Evolutionary conservation across 64 coral and sea anemone genomes (phyloP).

Genomic region (Actinia equina): DNA sequence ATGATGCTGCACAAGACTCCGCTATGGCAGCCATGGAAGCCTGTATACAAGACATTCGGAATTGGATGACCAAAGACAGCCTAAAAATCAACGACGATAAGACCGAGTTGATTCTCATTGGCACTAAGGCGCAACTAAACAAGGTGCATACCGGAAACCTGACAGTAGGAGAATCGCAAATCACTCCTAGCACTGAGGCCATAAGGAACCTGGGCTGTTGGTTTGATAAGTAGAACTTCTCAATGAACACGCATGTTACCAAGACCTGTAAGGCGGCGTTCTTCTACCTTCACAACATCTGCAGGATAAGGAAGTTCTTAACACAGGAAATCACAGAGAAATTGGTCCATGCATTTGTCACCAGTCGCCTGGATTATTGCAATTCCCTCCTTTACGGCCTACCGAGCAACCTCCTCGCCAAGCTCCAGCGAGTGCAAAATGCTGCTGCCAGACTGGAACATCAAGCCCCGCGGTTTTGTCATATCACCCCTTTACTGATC

Average conservation of each 20-base stretch:
- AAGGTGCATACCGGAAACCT: constrained; percentile 19
- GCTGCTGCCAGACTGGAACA: not conserved
- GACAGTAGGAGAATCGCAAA: constrained; percentile 3
- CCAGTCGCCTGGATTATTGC: constrained; percentile 6
- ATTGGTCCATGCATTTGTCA: constrained; percentile 11
- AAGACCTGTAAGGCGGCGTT: constrained; percentile 9
- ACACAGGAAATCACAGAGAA: not conserved
- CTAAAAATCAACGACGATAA: constrained; percentile 44
- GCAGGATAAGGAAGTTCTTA: not conserved
- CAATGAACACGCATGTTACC: constrained; percentile 22
- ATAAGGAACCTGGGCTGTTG: constrained; percentile 28
- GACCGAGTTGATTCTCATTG: constrained; percentile 40
- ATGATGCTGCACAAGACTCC: constrained; percentile 16
- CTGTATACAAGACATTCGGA: constrained; percentile 14
- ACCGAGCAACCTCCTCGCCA: not conserved
- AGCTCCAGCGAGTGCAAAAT: constrained; percentile 19
- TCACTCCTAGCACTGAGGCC: constrained; percentile 16
- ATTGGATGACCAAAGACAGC: constrained; percentile 47
- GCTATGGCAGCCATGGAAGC: constrained; percentile 30
- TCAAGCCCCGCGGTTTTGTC: not conserved
- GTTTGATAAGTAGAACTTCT: constrained; percentile 31
- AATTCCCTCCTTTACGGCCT: not conserved
- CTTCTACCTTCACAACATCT: not conserved
- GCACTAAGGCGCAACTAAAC: constrained; percentile 34
- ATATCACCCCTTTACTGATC: constrained; percentile 15